A percentile compares a stretch with the other conserved stretches of the same genome.
phyloP scores from a whole-genome alignment of 2,797 vertebrate species.

The Neosalanx taihuensis region DNA sequence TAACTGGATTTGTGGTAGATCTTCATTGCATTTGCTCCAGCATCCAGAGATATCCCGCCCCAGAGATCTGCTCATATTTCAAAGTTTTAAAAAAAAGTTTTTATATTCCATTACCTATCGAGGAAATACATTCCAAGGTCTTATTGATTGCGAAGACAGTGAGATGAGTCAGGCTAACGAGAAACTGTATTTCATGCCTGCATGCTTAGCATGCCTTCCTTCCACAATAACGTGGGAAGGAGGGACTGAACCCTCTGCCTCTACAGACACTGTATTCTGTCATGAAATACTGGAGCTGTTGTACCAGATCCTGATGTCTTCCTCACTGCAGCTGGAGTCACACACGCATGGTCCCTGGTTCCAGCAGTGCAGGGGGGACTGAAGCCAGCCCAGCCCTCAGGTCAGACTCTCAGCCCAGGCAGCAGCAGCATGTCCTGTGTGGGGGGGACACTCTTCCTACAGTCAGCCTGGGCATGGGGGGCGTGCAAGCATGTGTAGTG shows the following conservation, averaged over 20 bases:
- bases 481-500: slow-evolving; percentile 19
- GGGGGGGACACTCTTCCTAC: slow-evolving; percentile 39
- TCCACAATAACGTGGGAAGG: slow-evolving; percentile 10
- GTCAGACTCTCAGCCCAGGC: slow-evolving; percentile 11
- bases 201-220: slow-evolving; percentile 13
- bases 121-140: slow-evolving; percentile 52
- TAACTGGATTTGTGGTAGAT: slow-evolving; percentile 44
- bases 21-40: slow-evolving; percentile 46
- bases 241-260: slow-evolving; percentile 14
- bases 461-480: slow-evolving; percentile 39
- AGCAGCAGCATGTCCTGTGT: slow-evolving; percentile 29
- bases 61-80: slow-evolving; percentile 38
- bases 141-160: slow-evolving; percentile 48
- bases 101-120: slow-evolving; percentile 51
- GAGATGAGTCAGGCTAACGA: slow-evolving; percentile 44
- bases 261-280: background rate
- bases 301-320: background rate
- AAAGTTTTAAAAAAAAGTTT: slow-evolving; percentile 58
- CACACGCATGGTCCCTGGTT: slow-evolving; percentile 8
- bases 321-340: too few relatives aligned
- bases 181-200: slow-evolving; percentile 20
- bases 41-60: slow-evolving; percentile 25
- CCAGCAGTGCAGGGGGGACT: slow-evolving; percentile 33
- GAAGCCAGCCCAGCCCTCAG: slow-evolving; percentile 15
- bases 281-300: background rate